Evolutionary conservation across 2,113 vertebrate species (phyloP).

Genomic region (Notothenia coriiceps): DNA sequence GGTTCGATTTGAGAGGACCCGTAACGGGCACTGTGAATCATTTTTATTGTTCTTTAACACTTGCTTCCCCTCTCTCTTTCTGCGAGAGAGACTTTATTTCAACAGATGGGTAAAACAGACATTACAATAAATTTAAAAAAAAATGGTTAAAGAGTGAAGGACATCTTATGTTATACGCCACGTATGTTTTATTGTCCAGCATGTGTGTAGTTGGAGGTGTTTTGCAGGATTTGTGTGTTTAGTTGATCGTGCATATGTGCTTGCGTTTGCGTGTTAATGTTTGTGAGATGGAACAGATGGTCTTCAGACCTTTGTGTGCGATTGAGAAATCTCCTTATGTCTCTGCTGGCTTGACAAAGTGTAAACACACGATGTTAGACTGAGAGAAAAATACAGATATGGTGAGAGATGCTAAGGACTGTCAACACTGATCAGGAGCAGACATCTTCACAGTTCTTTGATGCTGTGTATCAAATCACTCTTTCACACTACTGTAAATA

Average conservation of each 20-base stretch:
- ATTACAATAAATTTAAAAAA: constrained; percentile 71
- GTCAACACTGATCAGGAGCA: constrained; percentile 37
- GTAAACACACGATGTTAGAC: constrained; percentile 65
- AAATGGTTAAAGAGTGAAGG: constrained; percentile 42
- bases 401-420: constrained; percentile 29
- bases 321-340: constrained; percentile 77
- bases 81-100: constrained; percentile 63
- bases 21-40: constrained; percentile 76
- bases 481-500: not conserved
- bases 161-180: constrained; percentile 63
- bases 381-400: constrained; percentile 66
- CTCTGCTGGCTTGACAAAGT: constrained; percentile 69
- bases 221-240: constrained; percentile 35
- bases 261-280: constrained; percentile 51
- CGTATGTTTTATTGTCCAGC: constrained; percentile 79
- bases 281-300: constrained; percentile 78
- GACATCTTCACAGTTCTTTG: constrained; percentile 27
- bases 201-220: constrained; percentile 17
- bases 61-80: constrained; percentile 61
- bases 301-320: constrained; percentile 72
- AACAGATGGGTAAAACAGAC: constrained; percentile 84
- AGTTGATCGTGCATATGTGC: constrained; percentile 53
- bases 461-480: not conserved
- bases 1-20: constrained; percentile 65
- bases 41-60: constrained; percentile 81